Conservation (phyloP, 2,888 invertebrate species). For the Cephus rjabovi region DNA sequence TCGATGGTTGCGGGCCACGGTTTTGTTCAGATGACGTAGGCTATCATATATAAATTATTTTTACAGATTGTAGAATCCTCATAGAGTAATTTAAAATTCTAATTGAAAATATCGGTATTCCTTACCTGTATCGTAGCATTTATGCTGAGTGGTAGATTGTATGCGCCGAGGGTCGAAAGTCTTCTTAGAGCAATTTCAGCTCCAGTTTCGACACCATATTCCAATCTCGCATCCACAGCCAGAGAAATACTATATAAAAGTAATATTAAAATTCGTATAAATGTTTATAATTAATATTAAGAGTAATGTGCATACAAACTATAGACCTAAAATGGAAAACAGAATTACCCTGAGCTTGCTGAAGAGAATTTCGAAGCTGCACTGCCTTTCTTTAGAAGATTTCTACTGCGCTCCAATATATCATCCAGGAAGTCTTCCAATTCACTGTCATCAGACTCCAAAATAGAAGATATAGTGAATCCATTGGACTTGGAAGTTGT, state of each 20-base stretch:
- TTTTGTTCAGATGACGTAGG: constrained; percentile 5
- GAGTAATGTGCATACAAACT: background rate
- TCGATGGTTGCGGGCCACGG: constrained; percentile 12
- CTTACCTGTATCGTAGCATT: constrained; percentile 65
- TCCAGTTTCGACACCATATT: constrained; percentile 81
- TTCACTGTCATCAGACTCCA: constrained; percentile 86
- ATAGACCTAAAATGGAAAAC: background rate
- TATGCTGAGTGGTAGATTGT: constrained; percentile 72
- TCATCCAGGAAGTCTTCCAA: constrained; percentile 82
- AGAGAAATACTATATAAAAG: constrained; percentile 71
- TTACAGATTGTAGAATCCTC: background rate
- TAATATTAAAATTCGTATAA: constrained; percentile 1
- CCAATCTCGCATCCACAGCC: constrained; percentile 82
- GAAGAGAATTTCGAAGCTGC: constrained; percentile 59
- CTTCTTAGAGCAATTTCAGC: constrained; percentile 82
- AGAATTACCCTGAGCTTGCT: constrained; percentile 52
- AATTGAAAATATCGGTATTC: constrained; percentile 15
- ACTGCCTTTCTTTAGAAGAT: constrained; percentile 70
- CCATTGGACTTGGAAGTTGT: constrained; percentile 63
- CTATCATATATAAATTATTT: background rate
- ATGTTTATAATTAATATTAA: background rate
- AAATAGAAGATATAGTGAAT: constrained; percentile 74
- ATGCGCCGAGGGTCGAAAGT: constrained; percentile 76
- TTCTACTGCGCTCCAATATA: constrained; percentile 73
- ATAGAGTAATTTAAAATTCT: background rate